Evolutionary conservation across 2,113 vertebrate species (phyloP).

Genomic region (Microcebus tavaratra): DNA sequence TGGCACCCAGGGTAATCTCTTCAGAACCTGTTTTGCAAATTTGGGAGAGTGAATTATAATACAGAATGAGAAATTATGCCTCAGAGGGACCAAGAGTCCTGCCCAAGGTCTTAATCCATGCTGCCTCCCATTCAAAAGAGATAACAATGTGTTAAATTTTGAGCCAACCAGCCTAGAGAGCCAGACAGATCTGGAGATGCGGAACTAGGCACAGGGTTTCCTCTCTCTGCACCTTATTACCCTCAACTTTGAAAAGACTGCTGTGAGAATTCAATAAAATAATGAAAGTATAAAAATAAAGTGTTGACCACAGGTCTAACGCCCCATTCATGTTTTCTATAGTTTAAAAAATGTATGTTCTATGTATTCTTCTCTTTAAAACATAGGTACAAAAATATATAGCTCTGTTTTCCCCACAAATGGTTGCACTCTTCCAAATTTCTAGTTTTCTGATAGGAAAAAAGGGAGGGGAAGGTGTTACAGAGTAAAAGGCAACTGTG

Average conservation of each 20-base stretch:
- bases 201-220: not conserved
- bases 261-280: not conserved
- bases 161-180: not conserved
- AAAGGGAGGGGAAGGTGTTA: not conserved
- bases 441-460: not conserved
- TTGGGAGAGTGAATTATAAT: not conserved
- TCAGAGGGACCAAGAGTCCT: not conserved
- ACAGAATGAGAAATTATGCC: not conserved
- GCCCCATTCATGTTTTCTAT: not conserved
- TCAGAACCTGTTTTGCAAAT: not conserved
- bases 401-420: not conserved
- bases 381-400: not conserved
- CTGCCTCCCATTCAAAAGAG: not conserved
- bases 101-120: not conserved
- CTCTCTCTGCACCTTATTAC: not conserved
- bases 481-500: not conserved
- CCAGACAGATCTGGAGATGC: not conserved
- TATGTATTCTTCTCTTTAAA: not conserved
- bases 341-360: not conserved
- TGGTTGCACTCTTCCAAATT: not conserved
- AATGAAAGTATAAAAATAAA: not conserved
- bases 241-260: not conserved
- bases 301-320: not conserved
- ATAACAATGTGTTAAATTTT: not conserved
- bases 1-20: not conserved